These are phyloP conservation scores for Sphenopsis melanotis DNA, from an alignment of 2,797 vertebrate species.

Conservation along the genomic window DNA sequence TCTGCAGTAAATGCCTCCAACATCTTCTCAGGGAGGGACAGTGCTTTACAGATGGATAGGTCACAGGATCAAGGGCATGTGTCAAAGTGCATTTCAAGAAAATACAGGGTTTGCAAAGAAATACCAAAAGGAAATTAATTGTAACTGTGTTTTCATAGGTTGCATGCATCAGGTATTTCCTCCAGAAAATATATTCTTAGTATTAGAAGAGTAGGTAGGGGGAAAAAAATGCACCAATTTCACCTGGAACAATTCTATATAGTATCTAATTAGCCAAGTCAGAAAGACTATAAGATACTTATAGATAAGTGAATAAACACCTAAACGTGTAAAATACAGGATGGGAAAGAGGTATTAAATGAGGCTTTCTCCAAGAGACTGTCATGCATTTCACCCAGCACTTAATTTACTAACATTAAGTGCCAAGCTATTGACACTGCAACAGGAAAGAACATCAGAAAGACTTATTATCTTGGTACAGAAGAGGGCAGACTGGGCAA, in stretches of 20 bases:
- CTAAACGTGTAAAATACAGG: not conserved
- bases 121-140: not conserved
- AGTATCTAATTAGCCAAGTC: too few relatives aligned
- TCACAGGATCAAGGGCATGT: accelerated
- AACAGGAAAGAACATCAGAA: not conserved
- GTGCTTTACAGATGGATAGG: not conserved
- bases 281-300: not conserved
- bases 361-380: not conserved
- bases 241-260: not conserved
- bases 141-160: not conserved
- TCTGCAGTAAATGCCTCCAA: not conserved
- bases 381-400: not conserved
- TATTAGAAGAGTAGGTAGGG: not conserved
- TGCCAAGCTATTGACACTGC: not conserved
- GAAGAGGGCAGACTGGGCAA: not conserved
- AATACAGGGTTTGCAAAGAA: not conserved
- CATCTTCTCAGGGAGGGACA: not conserved
- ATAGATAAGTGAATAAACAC: accelerated
- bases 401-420: not conserved
- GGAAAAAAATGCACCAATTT: accelerated
- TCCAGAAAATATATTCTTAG: not conserved
- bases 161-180: not conserved
- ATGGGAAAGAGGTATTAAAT: not conserved
- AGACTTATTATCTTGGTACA: not conserved
- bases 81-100: not conserved